phyloP scores from a whole-genome alignment of 2,113 vertebrate genomes.

The Camelus bactrianus region DNA sequence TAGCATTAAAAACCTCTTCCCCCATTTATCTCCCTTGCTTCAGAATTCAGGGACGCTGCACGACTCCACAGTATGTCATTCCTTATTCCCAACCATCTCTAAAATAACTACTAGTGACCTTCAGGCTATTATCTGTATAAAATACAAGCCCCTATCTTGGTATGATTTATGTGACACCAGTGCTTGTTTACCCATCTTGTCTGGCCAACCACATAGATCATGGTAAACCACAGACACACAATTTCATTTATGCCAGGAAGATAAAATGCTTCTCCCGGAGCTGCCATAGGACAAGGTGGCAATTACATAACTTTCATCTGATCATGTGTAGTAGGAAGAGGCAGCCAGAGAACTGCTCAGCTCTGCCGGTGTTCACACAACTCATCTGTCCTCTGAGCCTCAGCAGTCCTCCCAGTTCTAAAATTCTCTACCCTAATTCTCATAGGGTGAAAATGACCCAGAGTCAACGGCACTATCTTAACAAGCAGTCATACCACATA shows the following conservation, averaged over 20 bases:
- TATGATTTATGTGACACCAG: conserved; percentile 61
- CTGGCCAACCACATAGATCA: conserved; percentile 67
- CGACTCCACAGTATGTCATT: not conserved
- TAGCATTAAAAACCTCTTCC: not conserved
- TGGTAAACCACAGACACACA: conserved; percentile 61
- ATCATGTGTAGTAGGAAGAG: not conserved
- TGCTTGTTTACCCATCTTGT: conserved; percentile 70
- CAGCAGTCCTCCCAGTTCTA: not conserved
- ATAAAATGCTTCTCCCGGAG: conserved; percentile 53
- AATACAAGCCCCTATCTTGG: conserved; percentile 16
- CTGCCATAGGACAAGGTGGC: not conserved
- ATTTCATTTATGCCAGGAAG: conserved; percentile 70
- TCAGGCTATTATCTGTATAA: conserved; percentile 64
- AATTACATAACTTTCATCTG: conserved; percentile 18
- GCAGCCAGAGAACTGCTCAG: not conserved
- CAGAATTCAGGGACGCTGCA: not conserved
- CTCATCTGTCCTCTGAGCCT: not conserved
- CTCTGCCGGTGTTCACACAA: not conserved
- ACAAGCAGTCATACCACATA: not conserved
- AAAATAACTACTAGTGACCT: conserved; percentile 60
- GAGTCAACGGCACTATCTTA: not conserved
- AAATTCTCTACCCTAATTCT: not conserved
- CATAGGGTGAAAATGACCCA: not conserved
- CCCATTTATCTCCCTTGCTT: conserved; percentile 12
- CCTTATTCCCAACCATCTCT: conserved; percentile 32